These are phyloP conservation scores for Dione vanillae DNA, from an alignment of 2,888 invertebrate species.

Conservation along the genomic window DNA sequence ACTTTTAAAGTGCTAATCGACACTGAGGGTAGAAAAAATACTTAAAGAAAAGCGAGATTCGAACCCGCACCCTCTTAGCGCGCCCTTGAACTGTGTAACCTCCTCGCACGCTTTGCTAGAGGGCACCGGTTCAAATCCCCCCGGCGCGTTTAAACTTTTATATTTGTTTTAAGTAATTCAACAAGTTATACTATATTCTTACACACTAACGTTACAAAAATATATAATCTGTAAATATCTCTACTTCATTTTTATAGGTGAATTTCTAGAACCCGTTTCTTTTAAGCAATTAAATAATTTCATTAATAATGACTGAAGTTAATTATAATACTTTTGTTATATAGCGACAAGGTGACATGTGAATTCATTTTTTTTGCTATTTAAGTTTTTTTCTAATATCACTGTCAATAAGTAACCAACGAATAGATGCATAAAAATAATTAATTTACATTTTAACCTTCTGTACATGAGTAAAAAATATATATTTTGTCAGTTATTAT, in stretches of 20 bases:
- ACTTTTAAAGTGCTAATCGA: too few species aligned
- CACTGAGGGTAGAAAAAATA: too few species aligned
- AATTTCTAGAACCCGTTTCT: not conserved
- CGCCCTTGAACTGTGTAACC: too few species aligned
- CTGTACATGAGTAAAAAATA: not conserved
- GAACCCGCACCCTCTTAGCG: too few species aligned
- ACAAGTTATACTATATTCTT: not conserved
- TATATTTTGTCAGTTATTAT: not conserved
- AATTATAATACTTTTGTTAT: not conserved
- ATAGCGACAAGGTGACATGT: not conserved
- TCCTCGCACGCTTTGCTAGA: too few species aligned
- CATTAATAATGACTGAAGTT: not conserved
- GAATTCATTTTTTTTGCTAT: not conserved
- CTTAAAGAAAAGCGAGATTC: too few species aligned
- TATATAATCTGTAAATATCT: not conserved
- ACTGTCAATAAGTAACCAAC: not conserved
- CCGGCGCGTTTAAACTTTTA: too few species aligned
- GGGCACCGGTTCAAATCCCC: too few species aligned
- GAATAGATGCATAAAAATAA: not conserved
- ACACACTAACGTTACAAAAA: not conserved
- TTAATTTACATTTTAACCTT: not conserved
- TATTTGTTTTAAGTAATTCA: too few species aligned
- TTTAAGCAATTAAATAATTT: not conserved
- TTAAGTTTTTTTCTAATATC: not conserved
- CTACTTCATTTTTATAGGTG: not conserved